Percentiles rank a stretch among this genome's conserved stretches.
phyloP scores from a whole-genome alignment of 2,113 vertebrate species.

The Pterocles orientalis region DNA sequence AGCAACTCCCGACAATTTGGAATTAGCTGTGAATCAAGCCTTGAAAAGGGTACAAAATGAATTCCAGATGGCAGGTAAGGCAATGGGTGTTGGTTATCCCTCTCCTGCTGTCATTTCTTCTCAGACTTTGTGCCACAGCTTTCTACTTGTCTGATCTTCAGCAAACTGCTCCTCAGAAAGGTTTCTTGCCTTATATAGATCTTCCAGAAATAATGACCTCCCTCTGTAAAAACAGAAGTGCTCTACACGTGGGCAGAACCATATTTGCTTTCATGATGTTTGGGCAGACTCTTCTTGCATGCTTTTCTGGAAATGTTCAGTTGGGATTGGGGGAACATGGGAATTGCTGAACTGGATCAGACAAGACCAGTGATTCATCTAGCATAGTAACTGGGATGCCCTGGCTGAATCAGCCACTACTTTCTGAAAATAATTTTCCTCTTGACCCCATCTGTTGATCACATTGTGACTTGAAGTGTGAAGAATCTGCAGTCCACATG shows the following conservation, averaged over 20 bases:
- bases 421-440: not conserved
- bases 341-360: not conserved
- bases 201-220: not conserved
- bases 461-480: not conserved
- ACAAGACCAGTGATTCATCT: not conserved
- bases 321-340: not conserved
- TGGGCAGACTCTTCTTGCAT: not conserved
- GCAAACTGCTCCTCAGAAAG: not conserved
- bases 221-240: not conserved
- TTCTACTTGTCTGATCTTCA: not conserved
- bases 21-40: conserved; percentile 71
- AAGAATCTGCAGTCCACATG: not conserved
- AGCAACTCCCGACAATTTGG: conserved; percentile 67
- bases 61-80: conserved; percentile 68
- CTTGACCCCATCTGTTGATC: not conserved
- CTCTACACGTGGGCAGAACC: not conserved
- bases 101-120: conserved; percentile 38
- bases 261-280: not conserved
- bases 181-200: not conserved
- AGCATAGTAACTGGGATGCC: not conserved
- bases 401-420: not conserved
- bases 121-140: not conserved
- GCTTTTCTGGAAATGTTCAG: not conserved
- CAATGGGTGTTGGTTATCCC: not conserved
- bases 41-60: conserved; percentile 65